Evolutionary conservation across 2,113 vertebrate genomes (phyloP).

Genomic region (Alaudala cheleensis): DNA sequence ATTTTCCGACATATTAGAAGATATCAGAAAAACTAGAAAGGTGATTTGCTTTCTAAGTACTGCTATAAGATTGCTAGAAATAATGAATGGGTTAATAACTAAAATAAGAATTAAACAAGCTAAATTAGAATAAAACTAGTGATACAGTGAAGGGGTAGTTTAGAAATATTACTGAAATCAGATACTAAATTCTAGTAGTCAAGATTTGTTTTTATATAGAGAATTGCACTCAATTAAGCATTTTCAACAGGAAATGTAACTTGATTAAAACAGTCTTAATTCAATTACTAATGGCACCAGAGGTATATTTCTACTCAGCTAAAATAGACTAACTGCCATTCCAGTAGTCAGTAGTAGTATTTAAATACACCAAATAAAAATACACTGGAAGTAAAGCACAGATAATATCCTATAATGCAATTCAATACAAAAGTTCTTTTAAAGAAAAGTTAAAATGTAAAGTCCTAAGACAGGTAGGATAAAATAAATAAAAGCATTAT

Average conservation of each 20-base stretch:
- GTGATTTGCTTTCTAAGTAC: background rate
- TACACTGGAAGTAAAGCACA: background rate
- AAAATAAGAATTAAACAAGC: background rate
- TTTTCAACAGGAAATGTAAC: background rate
- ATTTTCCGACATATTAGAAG: background rate
- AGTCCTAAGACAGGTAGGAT: background rate
- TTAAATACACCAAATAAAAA: background rate
- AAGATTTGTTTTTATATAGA: background rate
- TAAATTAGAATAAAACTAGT: background rate
- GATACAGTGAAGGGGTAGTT: background rate
- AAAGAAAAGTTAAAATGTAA: background rate
- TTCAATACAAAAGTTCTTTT: background rate
- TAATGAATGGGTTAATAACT: background rate
- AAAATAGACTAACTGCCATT: background rate
- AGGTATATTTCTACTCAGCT: background rate
- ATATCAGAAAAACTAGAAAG: background rate
- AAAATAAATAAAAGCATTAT: background rate
- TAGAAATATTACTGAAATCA: background rate
- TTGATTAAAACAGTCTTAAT: background rate
- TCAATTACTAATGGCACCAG: background rate
- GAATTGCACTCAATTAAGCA: background rate
- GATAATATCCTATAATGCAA: background rate
- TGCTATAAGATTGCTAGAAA: background rate
- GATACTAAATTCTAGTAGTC: background rate
- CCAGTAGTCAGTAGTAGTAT: background rate